phyloP scores from a whole-genome alignment of 2,113 vertebrate genomes.

The Microcebus tavaratra region DNA sequence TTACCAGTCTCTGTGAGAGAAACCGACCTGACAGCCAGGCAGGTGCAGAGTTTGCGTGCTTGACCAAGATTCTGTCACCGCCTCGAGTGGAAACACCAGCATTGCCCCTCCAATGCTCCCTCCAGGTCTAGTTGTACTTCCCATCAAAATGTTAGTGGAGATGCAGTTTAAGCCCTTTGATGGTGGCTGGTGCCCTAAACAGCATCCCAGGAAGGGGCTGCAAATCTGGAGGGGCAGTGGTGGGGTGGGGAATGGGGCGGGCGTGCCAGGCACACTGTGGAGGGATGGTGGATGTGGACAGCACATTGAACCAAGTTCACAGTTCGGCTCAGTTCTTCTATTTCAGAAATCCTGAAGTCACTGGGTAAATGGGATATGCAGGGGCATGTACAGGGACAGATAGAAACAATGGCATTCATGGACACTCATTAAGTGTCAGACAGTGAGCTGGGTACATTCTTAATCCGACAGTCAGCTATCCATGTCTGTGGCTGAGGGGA shows the following conservation, averaged over 20 bases:
- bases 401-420: neutral
- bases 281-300: neutral
- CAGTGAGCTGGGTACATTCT: too few relatives aligned
- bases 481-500: accelerated
- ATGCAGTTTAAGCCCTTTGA: neutral
- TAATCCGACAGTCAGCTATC: accelerated
- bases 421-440: neutral
- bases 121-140: neutral
- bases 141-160: neutral
- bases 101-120: accelerated
- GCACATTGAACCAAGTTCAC: neutral
- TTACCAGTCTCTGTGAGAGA: neutral
- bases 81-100: accelerated
- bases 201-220: too few relatives aligned
- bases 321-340: accelerated
- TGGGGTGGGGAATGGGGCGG: too few relatives aligned
- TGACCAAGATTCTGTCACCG: neutral
- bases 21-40: neutral
- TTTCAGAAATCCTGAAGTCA: neutral
- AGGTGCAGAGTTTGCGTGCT: neutral
- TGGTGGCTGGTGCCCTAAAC: neutral
- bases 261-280: too few relatives aligned
- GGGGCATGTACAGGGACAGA: neutral
- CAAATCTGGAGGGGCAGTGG: neutral
- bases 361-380: neutral